These are phyloP conservation scores for Cryptoprocta ferox DNA, from an alignment of 2,797 vertebrate genomes.

Conservation along the genomic window DNA sequence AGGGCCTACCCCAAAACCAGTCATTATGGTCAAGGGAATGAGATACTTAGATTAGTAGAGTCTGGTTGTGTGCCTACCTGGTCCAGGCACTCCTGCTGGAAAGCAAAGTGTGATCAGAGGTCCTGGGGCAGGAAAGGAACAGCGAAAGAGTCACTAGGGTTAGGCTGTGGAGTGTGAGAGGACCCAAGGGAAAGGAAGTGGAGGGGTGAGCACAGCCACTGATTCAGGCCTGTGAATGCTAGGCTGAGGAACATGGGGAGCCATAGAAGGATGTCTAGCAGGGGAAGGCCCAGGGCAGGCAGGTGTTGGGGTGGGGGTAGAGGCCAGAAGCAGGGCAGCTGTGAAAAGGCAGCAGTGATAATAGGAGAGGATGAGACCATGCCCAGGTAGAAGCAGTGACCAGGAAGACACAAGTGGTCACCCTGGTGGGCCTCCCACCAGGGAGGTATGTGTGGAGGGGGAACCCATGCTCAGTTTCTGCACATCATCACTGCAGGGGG, in stretches of 20 bases:
- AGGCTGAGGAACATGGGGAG: not conserved
- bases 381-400: not conserved
- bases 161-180: not conserved
- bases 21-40: not conserved
- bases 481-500: fast-evolving
- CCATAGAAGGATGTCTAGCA: not conserved
- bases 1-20: not conserved
- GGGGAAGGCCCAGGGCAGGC: not conserved
- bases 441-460: not conserved
- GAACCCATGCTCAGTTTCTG: not conserved
- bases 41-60: not conserved
- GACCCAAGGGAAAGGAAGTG: not conserved
- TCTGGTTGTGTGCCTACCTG: not conserved
- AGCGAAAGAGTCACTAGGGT: not conserved
- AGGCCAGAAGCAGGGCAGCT: not conserved
- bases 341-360: not conserved
- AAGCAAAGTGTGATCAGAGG: not conserved
- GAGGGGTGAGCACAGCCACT: not conserved
- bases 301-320: not conserved
- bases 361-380: not conserved
- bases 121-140: not conserved
- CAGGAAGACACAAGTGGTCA: not conserved
- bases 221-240: not conserved
- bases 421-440: not conserved
- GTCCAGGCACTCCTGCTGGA: not conserved